A percentile compares a stretch with the other conserved stretches of the same genome.
Conservation (phyloP, 2,113 vertebrate species). For the Catharus bicknelli region DNA sequence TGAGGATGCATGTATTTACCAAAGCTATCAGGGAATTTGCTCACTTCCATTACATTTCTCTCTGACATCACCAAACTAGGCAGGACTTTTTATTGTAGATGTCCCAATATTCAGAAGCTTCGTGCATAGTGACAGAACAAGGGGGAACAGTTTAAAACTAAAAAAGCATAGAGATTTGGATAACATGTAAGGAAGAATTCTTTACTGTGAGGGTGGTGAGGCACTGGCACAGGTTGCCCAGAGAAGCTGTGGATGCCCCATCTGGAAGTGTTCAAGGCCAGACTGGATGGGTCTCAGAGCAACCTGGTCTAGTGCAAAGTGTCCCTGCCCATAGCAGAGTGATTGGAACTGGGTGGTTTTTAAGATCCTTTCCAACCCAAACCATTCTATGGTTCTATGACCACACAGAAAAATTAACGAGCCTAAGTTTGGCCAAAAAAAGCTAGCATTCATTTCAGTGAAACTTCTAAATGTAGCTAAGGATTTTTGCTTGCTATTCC, state of each 20-base stretch:
- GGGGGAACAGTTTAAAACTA: background rate
- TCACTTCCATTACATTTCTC: background rate
- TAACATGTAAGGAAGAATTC: background rate
- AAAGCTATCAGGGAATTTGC: background rate
- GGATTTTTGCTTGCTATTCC: background rate
- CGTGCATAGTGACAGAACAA: background rate
- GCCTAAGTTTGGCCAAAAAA: background rate
- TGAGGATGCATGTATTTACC: background rate
- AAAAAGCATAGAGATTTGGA: background rate
- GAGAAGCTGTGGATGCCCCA: background rate
- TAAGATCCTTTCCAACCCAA: background rate
- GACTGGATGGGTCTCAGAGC: background rate
- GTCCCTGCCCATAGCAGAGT: too few species aligned
- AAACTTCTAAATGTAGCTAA: background rate
- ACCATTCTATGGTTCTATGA: background rate
- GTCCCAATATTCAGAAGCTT: background rate
- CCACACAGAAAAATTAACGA: background rate
- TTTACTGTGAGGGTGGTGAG: background rate
- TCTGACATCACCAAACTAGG: background rate
- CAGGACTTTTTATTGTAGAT: background rate
- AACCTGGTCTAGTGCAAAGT: rapidly evolving
- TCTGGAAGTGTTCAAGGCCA: background rate
- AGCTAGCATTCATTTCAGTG: background rate
- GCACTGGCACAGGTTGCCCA: background rate
- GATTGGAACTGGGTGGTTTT: background rate